A percentile compares a stretch with the other conserved stretches of the same genome.
phyloP scores from a whole-genome alignment of 2,888 invertebrate species.

The Rosalia funebris region DNA sequence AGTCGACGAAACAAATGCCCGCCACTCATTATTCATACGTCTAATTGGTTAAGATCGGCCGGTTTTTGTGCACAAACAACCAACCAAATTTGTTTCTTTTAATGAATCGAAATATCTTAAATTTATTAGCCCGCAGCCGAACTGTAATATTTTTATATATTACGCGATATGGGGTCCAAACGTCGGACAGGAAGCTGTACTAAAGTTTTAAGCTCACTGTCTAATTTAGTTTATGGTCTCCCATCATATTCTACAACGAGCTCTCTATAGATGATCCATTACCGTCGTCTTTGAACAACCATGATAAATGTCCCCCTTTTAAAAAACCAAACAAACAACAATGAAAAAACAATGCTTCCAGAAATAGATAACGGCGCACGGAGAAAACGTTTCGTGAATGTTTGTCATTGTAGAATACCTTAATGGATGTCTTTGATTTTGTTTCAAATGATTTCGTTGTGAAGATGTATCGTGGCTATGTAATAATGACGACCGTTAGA shows the following conservation, averaged over 20 bases:
- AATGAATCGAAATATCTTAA: conserved; percentile 3
- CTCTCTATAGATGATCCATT: conserved; percentile 9
- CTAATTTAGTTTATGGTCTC: conserved; percentile 3
- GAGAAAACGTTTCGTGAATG: neutral
- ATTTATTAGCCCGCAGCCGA: neutral
- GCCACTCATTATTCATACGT: neutral
- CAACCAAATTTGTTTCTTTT: conserved; percentile 9
- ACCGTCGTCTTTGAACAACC: conserved; percentile 6
- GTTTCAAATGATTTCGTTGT: neutral
- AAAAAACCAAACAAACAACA: conserved; percentile 3
- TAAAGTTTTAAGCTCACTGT: neutral
- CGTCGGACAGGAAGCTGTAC: conserved; percentile 2
- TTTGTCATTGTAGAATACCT: neutral
- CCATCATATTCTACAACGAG: conserved; percentile 7
- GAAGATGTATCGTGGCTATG: neutral
- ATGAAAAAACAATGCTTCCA: conserved; percentile 9
- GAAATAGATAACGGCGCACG: conserved; percentile 9
- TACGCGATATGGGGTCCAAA: no score
- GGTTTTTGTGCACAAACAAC: conserved; percentile 10
- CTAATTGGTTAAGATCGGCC: conserved; percentile 1
- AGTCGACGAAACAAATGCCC: neutral
- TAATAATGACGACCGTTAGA: neutral
- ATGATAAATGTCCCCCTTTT: conserved; percentile 7
- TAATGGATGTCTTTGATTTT: neutral
- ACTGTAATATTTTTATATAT: no score